Percentiles rank a stretch among this genome's conserved stretches.
Evolutionary conservation across 2,888 invertebrate species (phyloP).

Genomic region (Asteroscopus sphinx): DNA sequence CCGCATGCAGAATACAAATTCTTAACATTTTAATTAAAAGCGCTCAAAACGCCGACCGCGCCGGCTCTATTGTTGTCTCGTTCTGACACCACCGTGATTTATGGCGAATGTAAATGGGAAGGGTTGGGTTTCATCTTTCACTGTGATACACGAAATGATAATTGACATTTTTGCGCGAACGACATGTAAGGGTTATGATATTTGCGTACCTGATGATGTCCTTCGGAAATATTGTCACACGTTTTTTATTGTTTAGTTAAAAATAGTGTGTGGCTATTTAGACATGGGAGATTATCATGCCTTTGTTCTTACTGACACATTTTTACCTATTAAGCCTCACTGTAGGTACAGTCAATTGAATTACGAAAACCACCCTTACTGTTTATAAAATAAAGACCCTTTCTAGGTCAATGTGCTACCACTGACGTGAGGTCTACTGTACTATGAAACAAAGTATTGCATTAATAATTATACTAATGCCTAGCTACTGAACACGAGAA

Average conservation of each 20-base stretch:
- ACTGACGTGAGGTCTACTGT: too few species aligned
- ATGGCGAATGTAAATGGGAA: slow-evolving; percentile 80
- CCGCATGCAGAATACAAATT: slow-evolving; percentile 72
- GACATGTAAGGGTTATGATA: slow-evolving; percentile 59
- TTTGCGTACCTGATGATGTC: slow-evolving; percentile 46
- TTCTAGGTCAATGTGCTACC: too few species aligned
- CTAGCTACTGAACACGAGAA: too few species aligned
- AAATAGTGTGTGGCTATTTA: slow-evolving; percentile 16
- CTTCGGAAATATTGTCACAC: slow-evolving; percentile 25
- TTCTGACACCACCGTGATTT: slow-evolving; percentile 83
- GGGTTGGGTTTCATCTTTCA: slow-evolving; percentile 76
- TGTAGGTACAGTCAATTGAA: too few species aligned
- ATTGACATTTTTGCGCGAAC: slow-evolving; percentile 76
- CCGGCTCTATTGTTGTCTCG: slow-evolving; percentile 83
- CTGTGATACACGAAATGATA: slow-evolving; percentile 74
- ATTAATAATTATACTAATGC: too few species aligned
- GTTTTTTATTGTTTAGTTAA: slow-evolving; percentile 34
- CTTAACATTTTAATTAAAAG: slow-evolving; percentile 88
- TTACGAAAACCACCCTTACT: too few species aligned
- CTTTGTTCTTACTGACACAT: too few species aligned
- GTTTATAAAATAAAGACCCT: too few species aligned
- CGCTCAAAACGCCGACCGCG: slow-evolving; percentile 82
- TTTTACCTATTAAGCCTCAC: too few species aligned
- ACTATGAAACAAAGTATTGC: too few species aligned
- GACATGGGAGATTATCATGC: too few species aligned